Evolutionary conservation across 35 echinoderm and acorn worm genomes (phyloP), one percentile per base, ranked within the genome.

Genomic region (Heliocidaris tuberculata): DNA sequence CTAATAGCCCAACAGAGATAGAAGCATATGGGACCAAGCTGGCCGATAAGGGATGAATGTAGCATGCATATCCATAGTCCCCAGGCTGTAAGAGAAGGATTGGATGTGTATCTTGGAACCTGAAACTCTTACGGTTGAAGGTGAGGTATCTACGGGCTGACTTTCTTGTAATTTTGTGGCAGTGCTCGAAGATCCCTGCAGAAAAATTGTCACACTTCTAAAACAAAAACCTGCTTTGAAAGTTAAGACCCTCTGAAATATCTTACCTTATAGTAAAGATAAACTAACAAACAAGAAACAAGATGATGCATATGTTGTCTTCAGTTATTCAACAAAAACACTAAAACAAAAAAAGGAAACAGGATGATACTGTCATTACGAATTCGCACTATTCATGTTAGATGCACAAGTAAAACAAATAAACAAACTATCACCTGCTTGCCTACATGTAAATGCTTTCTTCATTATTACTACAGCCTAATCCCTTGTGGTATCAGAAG

Each of bases 81-180:
- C 60, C 60, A 70, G 60, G 60, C 60, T 70, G 60, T 70, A 70
- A 70, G 60, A 70, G 60, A 70, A 70, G 60, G 60, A 70, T 70
- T 70, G 19, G 60, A 70, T 70, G 27, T 2, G 60, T 24, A 16
- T 70, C 24, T 19, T 70, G 60, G 60, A 70, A 70, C 24, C 60
- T 70, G 17, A 70, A 70, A 24, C 60, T 70, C 60, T 70, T 70
- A 70, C 60, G 60, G 12, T 70, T 70, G 60, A 70, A 2, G 60
- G 24, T 27, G 60, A 27, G 19, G 60, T 24, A 70, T 70, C 60
- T 70, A 70, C 60, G 19, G 60, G 19, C 19, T 21, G 60, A 65
- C 13, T 17, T 27, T 16, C 60, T 70, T 16, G 27, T 21, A 21
- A 27, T 70, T 70, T 70, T 24, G 16, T 70, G 60, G 60, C 60